Percentiles rank a stretch among this genome's conserved stretches.
phyloP scores from a whole-genome alignment of 2,113 vertebrate genomes.

The Panthera tigris region DNA sequence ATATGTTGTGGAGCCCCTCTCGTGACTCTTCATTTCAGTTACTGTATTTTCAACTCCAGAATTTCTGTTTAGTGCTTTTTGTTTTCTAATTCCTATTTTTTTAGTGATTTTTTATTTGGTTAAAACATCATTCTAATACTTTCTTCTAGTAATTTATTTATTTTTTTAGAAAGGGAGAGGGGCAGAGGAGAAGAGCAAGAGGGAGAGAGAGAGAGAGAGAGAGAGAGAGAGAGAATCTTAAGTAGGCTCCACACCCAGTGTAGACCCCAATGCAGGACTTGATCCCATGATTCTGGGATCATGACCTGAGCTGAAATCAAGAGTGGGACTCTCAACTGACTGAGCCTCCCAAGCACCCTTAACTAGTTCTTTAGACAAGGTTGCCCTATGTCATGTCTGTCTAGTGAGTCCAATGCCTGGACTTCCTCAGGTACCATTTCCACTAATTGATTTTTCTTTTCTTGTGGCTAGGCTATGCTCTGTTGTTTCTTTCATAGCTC shows the following conservation, averaged over 20 bases:
- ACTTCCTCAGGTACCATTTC: neutral
- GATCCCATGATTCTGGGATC: too few relatives aligned
- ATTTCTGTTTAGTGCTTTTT: neutral
- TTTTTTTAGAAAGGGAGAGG: too few relatives aligned
- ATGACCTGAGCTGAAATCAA: too few relatives aligned
- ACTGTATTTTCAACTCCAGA: neutral
- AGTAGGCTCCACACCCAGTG: too few relatives aligned
- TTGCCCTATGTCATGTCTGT: neutral
- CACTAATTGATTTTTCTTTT: neutral
- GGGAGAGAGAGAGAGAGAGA: too few relatives aligned
- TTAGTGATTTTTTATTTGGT: neutral
- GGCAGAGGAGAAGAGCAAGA: too few relatives aligned
- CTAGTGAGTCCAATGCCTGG: neutral
- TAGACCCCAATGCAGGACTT: too few relatives aligned
- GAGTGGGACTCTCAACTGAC: too few relatives aligned
- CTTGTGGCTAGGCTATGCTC: too few relatives aligned
- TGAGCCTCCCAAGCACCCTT: too few relatives aligned
- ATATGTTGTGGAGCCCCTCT: neutral
- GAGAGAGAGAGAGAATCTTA: too few relatives aligned
- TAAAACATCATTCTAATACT: neutral
- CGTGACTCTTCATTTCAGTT: neutral
- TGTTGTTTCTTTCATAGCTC: neutral
- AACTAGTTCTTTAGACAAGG: neutral
- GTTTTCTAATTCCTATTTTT: neutral
- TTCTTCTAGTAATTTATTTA: neutral